These are phyloP conservation scores for Onychomys leucogaster DNA, from an alignment of 2,797 vertebrate genomes.

Conservation along the genomic window DNA sequence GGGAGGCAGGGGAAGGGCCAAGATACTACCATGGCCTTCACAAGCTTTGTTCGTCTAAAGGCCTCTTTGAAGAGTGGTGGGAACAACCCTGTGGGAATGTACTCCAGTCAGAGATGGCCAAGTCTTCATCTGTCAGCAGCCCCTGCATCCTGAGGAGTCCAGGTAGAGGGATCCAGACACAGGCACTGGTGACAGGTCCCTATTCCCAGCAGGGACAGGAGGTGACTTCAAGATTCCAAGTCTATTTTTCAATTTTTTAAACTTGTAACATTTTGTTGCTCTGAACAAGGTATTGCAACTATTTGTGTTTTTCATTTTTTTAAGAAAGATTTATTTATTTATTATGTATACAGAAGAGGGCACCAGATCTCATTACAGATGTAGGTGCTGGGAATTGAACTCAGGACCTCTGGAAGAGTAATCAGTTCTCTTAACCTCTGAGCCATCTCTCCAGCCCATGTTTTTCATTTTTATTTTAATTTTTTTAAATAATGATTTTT, in stretches of 20 bases:
- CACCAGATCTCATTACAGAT: too few relatives aligned
- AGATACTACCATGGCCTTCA: background rate
- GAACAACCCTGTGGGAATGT: background rate
- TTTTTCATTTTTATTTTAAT: background rate
- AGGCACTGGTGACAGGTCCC: too few relatives aligned
- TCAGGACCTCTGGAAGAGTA: too few relatives aligned
- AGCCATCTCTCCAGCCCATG: too few relatives aligned
- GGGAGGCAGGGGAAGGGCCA: background rate
- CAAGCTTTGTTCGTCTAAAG: background rate
- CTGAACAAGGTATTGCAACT: background rate
- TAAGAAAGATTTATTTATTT: too few relatives aligned
- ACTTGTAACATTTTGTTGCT: background rate
- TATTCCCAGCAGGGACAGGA: too few relatives aligned
- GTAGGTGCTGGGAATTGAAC: too few relatives aligned
- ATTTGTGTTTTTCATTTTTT: background rate
- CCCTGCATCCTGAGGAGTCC: background rate
- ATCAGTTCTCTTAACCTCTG: too few relatives aligned
- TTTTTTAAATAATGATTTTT: background rate
- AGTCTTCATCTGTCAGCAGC: background rate
- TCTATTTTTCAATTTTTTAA: background rate
- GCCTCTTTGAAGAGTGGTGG: background rate
- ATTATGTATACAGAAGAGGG: too few relatives aligned
- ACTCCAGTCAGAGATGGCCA: background rate
- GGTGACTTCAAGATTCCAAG: too few relatives aligned
- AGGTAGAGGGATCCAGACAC: background rate